Base-by-base conservation (phyloP, 1,140 invertebrate genomes). In the Armadillidium nasatum region DNA sequence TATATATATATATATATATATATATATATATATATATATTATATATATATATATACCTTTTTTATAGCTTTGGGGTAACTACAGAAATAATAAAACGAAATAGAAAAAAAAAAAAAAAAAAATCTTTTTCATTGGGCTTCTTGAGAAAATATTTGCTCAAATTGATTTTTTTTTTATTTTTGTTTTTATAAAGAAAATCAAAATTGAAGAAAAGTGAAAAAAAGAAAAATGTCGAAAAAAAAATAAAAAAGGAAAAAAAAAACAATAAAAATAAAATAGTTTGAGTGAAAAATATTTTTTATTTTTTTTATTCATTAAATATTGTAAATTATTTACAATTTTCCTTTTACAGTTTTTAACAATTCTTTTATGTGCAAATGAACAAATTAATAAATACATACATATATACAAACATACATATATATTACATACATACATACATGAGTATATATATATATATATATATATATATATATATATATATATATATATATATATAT, bases 141-240 rank as follows among this genome's bases (percentile, higher is more conserved):
- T 60, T 60, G 50, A 60, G 50, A 60, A 60, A 60, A 60, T 60
- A 60, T 60, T 60, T 60, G 50, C 50, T 60, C 50, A 60, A 60
- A 60, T 60, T 60, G 50, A 60, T 19, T 60, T 60, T 60, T 60
- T 60, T 60, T 60, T 19, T 60, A 3, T 60, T 60, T 60, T 19
- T 60, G 11, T 60, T 60, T 60, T 60, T 60, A 13, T 60, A 13
- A 60, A 60, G 19, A 19, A 60, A 60, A 60, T 60, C 50, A 60
- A 60, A 60, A 60, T 60, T 60, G 50, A 60, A 60, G 11, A 60
- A 60, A 60, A 60, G 19, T 60, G 19, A 60, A 60, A 60, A 60
- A 60, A 60, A 60, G 7, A 4, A 60, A 60, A 60, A 60, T 60
- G n/a, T n/a, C n/a, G 7, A 60, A 60, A 60, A 4, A 60, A 15